These are phyloP conservation scores for Sinelater perroti DNA, from an alignment of 2,888 invertebrate species.

Conservation along the genomic window DNA sequence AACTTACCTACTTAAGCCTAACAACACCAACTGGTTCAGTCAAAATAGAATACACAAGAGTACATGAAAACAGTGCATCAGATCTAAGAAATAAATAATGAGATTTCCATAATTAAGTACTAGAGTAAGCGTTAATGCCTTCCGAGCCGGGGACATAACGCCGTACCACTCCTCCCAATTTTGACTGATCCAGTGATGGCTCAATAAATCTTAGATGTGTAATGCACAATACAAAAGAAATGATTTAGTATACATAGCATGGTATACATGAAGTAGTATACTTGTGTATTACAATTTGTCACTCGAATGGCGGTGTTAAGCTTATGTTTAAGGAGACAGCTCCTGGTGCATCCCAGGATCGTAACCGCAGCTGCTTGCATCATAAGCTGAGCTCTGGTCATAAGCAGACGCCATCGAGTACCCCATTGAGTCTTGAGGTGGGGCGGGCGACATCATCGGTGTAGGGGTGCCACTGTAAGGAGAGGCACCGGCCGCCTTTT, in stretches of 20 bases:
- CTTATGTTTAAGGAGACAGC: constrained; percentile 66
- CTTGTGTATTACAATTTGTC: constrained; percentile 42
- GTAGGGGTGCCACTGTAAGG: constrained; percentile 87
- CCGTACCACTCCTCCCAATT: no score
- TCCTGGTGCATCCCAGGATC: constrained; percentile 90
- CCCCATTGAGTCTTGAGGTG: constrained; percentile 91
- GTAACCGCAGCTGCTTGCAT: constrained; percentile 90
- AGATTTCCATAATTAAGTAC: no score
- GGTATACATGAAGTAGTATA: constrained; percentile 46
- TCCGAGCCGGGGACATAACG: no score
- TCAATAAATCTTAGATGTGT: constrained; percentile 30
- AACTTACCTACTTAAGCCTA: constrained; percentile 37
- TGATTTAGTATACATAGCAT: constrained; percentile 47
- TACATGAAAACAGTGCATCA: constrained; percentile 24
- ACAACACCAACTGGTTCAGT: constrained; percentile 38
- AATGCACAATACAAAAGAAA: constrained; percentile 46
- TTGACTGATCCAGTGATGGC: constrained; percentile 30
- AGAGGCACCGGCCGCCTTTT: constrained; percentile 88
- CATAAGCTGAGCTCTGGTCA: constrained; percentile 88
- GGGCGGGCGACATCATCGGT: constrained; percentile 95
- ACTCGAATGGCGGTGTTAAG: constrained; percentile 22
- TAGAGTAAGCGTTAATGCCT: no score
- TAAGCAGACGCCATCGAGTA: constrained; percentile 93
- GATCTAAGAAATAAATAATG: constrained; percentile 26
- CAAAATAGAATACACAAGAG: constrained; percentile 20